phyloP scores from a whole-genome alignment of 2,797 vertebrate genomes.

The Balearica regulorum region DNA sequence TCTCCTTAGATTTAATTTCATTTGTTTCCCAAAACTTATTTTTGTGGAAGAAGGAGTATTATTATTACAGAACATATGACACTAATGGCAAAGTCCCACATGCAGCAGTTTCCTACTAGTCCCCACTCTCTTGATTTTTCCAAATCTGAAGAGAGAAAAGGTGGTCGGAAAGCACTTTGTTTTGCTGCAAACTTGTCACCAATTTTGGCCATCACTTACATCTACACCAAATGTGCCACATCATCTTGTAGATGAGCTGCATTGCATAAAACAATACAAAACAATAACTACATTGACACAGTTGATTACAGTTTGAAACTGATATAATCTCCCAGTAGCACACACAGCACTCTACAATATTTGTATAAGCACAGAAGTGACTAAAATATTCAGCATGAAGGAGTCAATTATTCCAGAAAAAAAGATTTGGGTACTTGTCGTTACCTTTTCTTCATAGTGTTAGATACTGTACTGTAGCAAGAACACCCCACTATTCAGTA shows the following conservation, averaged over 20 bases:
- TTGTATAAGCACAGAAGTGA: not conserved
- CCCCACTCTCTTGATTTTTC: not conserved
- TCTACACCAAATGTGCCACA: not conserved
- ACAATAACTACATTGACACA: not conserved
- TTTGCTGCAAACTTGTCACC: not conserved
- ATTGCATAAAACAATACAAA: not conserved
- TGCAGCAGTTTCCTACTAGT: not conserved
- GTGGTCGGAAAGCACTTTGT: not conserved
- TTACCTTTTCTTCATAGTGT: not conserved
- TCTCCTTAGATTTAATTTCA: not conserved
- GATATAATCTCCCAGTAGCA: not conserved
- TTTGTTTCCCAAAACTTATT: not conserved
- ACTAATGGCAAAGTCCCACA: not conserved
- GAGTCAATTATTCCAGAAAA: not conserved
- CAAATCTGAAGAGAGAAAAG: not conserved
- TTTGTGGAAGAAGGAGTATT: not conserved
- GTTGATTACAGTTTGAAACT: not conserved
- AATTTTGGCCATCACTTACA: not conserved
- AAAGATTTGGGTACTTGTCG: not conserved
- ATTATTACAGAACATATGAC: not conserved
- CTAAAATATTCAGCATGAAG: not conserved
- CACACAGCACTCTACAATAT: not conserved
- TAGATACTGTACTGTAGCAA: not conserved
- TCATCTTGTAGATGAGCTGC: not conserved
- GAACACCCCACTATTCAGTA: not conserved